These are phyloP conservation scores for Brachyhypopomus occidentalis DNA, from an alignment of 2,113 vertebrate genomes.

Conservation along the genomic window DNA sequence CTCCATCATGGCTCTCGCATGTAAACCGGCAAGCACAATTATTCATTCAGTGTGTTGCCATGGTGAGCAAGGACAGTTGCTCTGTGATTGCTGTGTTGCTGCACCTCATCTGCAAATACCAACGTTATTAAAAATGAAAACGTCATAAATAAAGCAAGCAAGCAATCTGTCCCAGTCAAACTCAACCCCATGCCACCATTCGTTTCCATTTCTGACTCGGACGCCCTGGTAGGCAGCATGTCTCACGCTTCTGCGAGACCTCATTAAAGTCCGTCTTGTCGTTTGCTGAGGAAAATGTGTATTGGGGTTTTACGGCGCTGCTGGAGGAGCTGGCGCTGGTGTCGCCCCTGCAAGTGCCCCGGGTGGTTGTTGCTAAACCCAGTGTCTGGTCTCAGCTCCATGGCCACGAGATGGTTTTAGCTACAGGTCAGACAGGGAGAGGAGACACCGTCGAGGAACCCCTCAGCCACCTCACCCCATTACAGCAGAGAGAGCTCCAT, in stretches of 20 bases:
- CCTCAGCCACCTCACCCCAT: slow-evolving; percentile 73
- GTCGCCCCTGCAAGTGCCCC: background rate
- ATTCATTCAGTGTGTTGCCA: slow-evolving; percentile 38
- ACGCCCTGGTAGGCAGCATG: slow-evolving; percentile 13
- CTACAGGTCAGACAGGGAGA: slow-evolving; percentile 19
- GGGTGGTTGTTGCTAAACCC: background rate
- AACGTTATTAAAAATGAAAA: slow-evolving; percentile 40
- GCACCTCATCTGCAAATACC: slow-evolving; percentile 27
- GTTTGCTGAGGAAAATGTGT: background rate
- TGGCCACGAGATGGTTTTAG: slow-evolving; percentile 23
- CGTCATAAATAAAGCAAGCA: slow-evolving; percentile 39
- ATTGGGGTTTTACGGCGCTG: background rate
- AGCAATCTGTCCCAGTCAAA: slow-evolving; percentile 12
- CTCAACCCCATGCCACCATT: background rate
- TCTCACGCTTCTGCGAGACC: slow-evolving; percentile 4
- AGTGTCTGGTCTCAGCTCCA: background rate
- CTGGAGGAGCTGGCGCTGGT: background rate
- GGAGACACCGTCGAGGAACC: slow-evolving; percentile 60
- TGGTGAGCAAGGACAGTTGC: slow-evolving; percentile 38
- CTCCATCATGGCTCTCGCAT: slow-evolving; percentile 38
- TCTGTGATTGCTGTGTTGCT: slow-evolving; percentile 15
- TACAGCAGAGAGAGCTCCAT: slow-evolving; percentile 70
- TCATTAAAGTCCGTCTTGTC: slow-evolving; percentile 7
- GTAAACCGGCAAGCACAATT: slow-evolving; percentile 35
- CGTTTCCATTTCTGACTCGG: slow-evolving; percentile 29